phyloP scores from a whole-genome alignment of 2,113 vertebrate species.

The Melozone crissalis region DNA sequence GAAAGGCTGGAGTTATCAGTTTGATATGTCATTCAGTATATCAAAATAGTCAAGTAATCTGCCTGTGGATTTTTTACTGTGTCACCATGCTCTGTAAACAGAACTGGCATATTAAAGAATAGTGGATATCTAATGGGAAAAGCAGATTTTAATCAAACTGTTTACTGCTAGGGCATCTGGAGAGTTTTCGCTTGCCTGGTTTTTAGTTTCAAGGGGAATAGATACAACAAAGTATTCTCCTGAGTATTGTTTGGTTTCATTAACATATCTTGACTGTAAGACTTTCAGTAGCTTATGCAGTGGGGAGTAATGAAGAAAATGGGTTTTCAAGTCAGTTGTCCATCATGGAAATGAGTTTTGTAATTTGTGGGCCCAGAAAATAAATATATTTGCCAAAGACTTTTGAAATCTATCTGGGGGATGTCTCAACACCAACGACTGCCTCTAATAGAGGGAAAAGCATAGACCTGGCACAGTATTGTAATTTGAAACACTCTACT shows the following conservation, averaged over 20 bases:
- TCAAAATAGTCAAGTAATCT: not conserved
- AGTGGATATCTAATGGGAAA: conserved; percentile 27
- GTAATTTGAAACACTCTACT: not conserved
- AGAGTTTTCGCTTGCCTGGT: conserved; percentile 48
- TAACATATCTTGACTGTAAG: conserved; percentile 14
- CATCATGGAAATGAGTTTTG: not conserved
- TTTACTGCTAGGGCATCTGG: conserved; percentile 47
- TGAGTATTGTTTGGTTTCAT: conserved; percentile 26
- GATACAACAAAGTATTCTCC: conserved; percentile 15
- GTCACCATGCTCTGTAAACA: not conserved
- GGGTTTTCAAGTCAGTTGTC: conserved; percentile 7
- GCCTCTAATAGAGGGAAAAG: not conserved
- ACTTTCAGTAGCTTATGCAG: not conserved
- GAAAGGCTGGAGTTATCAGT: not conserved
- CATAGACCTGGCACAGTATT: not conserved
- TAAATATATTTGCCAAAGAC: not conserved
- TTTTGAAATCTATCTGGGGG: conserved; percentile 27
- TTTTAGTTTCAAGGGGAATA: conserved; percentile 46
- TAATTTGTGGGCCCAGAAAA: not conserved
- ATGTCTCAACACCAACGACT: not conserved
- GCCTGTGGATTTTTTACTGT: not conserved
- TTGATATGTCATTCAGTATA: not conserved
- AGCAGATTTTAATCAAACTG: conserved; percentile 32
- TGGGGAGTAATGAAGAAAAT: conserved; percentile 45
- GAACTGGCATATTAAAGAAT: not conserved